phyloP scores from a whole-genome alignment of 2,113 vertebrate species.

The Plecotus auritus region DNA sequence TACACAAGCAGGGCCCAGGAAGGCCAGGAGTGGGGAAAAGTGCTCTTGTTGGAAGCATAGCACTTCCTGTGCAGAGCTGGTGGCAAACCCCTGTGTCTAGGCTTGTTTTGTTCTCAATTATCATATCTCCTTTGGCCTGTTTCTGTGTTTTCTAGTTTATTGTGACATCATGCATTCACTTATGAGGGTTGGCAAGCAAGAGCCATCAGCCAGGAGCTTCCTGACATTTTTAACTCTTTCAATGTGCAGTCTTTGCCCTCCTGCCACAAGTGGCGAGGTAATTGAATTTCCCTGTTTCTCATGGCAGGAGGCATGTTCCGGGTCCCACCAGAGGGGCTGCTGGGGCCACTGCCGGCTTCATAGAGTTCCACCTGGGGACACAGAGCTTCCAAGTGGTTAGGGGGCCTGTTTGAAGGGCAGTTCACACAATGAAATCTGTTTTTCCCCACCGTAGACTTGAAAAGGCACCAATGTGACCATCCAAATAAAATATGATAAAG shows the following conservation, averaged over 20 bases:
- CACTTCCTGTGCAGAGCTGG: not conserved
- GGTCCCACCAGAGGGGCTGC: constrained; percentile 62
- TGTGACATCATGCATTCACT: constrained; percentile 67
- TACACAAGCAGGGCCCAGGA: not conserved
- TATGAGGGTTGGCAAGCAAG: constrained; percentile 73
- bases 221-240: constrained; percentile 79
- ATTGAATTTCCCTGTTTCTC: constrained; percentile 69
- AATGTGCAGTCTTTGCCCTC: constrained; percentile 71
- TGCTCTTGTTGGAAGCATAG: not conserved
- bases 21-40: fast-evolving
- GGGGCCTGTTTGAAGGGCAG: constrained; percentile 37
- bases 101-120: constrained; percentile 38
- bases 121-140: constrained; percentile 67
- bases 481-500: not conserved
- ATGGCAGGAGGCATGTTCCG: constrained; percentile 68
- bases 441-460: not conserved
- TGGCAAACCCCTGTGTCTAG: constrained; percentile 28
- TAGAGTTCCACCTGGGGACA: constrained; percentile 39
- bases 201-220: constrained; percentile 72
- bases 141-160: constrained; percentile 61
- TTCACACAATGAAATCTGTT: not conserved
- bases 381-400: not conserved
- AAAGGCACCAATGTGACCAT: constrained; percentile 28
- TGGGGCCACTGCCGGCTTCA: constrained; percentile 32
- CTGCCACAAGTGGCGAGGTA: constrained; percentile 76